Evolutionary conservation across 2,113 vertebrate genomes (phyloP), one percentile per base, ranked within the genome.

Genomic region (Ondatra zibethicus): DNA sequence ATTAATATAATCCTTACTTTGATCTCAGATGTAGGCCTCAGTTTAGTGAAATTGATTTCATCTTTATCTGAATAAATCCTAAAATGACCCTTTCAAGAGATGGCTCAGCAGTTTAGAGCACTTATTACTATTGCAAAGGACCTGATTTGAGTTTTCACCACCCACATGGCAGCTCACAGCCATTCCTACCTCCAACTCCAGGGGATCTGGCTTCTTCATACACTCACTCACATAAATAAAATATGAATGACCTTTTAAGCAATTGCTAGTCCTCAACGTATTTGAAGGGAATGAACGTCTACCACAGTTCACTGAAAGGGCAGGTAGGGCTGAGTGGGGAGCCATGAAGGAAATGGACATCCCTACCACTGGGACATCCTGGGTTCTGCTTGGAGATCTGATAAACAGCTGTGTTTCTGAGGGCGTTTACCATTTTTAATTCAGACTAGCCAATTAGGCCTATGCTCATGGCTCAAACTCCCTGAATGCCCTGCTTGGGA

Each of bases 1-100:
- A 84, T 93, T 84, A 94, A 93, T 89, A 50, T 72, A 80, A 92
- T 85, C 84, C 88, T 95, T 97, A 85, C 89, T 96, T 97, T 95
- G 80, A 90, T 94, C 75, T 81, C 73, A 75, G 21, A 12, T 58
- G 29, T 39, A 47, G 25, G 75, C 27, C 31, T 88, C 27, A 77
- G 65, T 86, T 61, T 63, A 91, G 50, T 91, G 52, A 91, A 88
- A 39, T 91, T 77, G 47, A 89, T 87, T 91, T 23, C 42, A 39
- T 21, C 68, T 76, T 84, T 93, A 50, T 88, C 17, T 75, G 29
- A 95, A 29, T 2, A 36, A 75, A 72, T 92, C 68, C 86, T 81
- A 75, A 92, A 92, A 55, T 88, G 47, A 63, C 47, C 36, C 95
- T 94, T 36, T 85, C 42, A 68, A 29, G 75, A 45, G 45, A 4